phyloP scores from a whole-genome alignment of 2,113 vertebrate species.

The Microtus montanus region DNA sequence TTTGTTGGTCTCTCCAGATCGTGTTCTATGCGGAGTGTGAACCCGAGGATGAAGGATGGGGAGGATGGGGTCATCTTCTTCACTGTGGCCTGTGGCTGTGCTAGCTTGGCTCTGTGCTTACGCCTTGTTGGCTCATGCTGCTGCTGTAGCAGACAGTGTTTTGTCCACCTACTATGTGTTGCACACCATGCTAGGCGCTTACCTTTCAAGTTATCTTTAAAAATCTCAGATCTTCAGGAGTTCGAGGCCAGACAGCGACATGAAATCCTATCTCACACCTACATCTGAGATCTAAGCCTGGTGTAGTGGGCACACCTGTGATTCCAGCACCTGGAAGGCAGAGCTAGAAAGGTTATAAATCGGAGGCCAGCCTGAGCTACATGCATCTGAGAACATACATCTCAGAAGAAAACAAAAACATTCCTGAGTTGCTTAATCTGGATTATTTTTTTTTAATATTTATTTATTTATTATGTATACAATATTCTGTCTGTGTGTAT shows the following conservation, averaged over 20 bases:
- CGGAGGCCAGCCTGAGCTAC: background rate
- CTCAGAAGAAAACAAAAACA: background rate
- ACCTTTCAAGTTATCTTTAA: background rate
- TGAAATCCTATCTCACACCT: background rate
- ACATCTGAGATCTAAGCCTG: background rate
- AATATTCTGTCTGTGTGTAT: too few relatives aligned
- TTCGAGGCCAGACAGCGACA: too few relatives aligned
- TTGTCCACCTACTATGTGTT: background rate
- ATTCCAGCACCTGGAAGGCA: background rate
- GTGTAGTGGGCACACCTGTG: background rate
- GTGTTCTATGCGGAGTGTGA: background rate
- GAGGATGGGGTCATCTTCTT: background rate
- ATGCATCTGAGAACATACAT: background rate
- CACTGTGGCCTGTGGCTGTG: background rate
- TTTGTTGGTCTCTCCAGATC: background rate
- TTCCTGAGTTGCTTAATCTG: background rate
- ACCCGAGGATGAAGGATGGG: background rate
- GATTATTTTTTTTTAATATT: too few relatives aligned
- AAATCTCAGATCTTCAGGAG: background rate
- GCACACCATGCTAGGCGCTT: background rate
- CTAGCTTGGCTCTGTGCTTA: background rate
- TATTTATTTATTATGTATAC: too few relatives aligned
- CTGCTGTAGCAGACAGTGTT: background rate
- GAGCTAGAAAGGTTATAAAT: background rate
- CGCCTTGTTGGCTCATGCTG: background rate